Evolutionary conservation across 2,888 invertebrate genomes (phyloP).

Genomic region (Euclidia mi): DNA sequence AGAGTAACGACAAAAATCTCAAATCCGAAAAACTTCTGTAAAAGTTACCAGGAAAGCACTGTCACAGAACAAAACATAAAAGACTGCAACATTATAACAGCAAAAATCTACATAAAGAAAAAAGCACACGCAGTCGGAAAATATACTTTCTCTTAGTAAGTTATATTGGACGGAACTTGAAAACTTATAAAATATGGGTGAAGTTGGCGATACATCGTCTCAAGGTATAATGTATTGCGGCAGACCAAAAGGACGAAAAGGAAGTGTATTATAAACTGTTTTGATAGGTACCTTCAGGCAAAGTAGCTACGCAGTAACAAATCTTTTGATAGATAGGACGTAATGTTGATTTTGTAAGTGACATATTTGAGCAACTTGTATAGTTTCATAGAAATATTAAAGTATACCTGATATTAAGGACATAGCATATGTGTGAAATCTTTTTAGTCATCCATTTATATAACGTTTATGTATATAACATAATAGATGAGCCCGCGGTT

Average conservation of each 20-base stretch:
- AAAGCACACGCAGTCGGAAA: slow-evolving; percentile 34
- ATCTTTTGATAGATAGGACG: too few relatives aligned
- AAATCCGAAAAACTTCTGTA: too few relatives aligned
- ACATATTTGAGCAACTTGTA: too few relatives aligned
- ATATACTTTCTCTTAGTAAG: slow-evolving; percentile 50
- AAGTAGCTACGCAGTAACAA: neutral
- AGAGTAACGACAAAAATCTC: too few relatives aligned
- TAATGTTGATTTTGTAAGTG: too few relatives aligned
- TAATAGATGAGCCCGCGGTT: too few relatives aligned
- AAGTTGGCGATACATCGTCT: slow-evolving; percentile 54
- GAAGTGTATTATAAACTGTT: slow-evolving; percentile 43
- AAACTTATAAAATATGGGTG: slow-evolving; percentile 57
- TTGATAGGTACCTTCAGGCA: slow-evolving; percentile 11
- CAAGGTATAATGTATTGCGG: slow-evolving; percentile 52
- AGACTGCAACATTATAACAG: slow-evolving; percentile 12
- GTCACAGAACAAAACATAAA: slow-evolving; percentile 7
- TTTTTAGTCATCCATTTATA: too few relatives aligned
- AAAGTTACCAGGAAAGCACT: too few relatives aligned
- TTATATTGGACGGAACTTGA: slow-evolving; percentile 52
- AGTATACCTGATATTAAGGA: too few relatives aligned
- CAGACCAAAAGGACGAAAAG: slow-evolving; percentile 37
- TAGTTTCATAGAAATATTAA: too few relatives aligned
- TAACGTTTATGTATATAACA: too few relatives aligned
- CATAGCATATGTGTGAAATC: too few relatives aligned
- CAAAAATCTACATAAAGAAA: slow-evolving; percentile 34